Base-by-base conservation (phyloP, 2,888 invertebrate species). In the Gymnocheta viridis region DNA sequence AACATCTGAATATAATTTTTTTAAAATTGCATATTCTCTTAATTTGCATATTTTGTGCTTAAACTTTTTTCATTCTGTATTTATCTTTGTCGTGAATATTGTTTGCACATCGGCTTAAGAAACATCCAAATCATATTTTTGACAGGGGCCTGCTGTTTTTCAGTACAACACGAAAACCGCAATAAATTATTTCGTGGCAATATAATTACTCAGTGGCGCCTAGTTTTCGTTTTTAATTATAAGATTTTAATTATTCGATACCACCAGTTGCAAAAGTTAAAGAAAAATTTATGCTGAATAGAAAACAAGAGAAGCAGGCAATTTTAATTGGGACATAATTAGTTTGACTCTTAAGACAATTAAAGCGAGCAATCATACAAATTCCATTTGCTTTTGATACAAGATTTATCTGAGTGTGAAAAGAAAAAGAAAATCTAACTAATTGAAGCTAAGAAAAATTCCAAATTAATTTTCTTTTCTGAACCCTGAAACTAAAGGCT, bases 81-180 rank as follows among this genome's bases (percentile, higher is more conserved):
- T 58, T 56, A 27, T 14, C 69, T 27, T 47, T 73, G 12, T 64
- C 78, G 72, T 73, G 67, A 54, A 62, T 78, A 73, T 62, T 32
- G 4, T 62, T 81, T 76, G 47, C 47, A 70, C 32, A 38, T 64
- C 38, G 51, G 22, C 27, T 24, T 51, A 76, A 38, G 29, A 38
- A 62, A 58, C 38, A 29, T n/a, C 70, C 56, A 51, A 41, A 82
- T 72, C 51, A 70, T 83, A 78, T 49, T 66, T 49, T 32, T 73
- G 58, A 64, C 51, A n/a, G 60, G 22, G 56, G 80, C 83, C 83
- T 80, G 80, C 83, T 84, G 83, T 44, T 80, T 77, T 60, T 47
- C 67, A 72, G 38, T 78, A 49, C 54, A 66, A 41, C 60, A 67
- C 49, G 17, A 70, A 29, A 79, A 80, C 60, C n/a, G 51, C 38